phyloP scores from a whole-genome alignment of 2,113 vertebrate genomes.

The Brienomyrus brachyistius region DNA sequence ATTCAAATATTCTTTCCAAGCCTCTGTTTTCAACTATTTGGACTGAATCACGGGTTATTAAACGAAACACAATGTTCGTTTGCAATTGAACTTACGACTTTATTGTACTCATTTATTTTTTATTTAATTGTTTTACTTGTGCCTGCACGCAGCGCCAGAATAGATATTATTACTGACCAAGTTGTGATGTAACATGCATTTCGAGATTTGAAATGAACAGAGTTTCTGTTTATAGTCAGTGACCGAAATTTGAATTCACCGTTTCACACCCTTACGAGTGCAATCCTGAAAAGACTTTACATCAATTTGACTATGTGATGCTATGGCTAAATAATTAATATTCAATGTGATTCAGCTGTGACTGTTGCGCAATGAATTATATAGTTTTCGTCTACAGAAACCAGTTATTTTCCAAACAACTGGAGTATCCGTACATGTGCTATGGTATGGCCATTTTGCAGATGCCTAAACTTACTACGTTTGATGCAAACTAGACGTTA shows the following conservation, averaged over 20 bases:
- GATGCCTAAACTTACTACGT: neutral
- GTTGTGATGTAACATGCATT: neutral
- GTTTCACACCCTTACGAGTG: neutral
- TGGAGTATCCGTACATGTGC: neutral
- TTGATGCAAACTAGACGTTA: neutral
- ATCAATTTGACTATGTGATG: neutral
- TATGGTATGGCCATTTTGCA: neutral
- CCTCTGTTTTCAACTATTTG: neutral
- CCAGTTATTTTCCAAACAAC: neutral
- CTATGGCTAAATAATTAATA: neutral
- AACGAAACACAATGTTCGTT: neutral
- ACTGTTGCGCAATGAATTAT: neutral
- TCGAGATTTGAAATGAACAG: neutral
- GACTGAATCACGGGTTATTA: neutral
- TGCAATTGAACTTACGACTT: neutral
- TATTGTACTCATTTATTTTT: neutral
- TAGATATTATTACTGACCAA: neutral
- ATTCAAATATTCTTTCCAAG: neutral
- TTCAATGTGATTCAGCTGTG: neutral
- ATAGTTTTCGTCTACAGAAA: neutral
- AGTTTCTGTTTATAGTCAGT: neutral
- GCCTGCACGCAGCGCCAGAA: neutral
- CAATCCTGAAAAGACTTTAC: neutral
- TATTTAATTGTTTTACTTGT: neutral
- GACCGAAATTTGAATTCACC: neutral